Conservation (phyloP, 2,113 vertebrate species). For the Toxostoma redivivum region DNA sequence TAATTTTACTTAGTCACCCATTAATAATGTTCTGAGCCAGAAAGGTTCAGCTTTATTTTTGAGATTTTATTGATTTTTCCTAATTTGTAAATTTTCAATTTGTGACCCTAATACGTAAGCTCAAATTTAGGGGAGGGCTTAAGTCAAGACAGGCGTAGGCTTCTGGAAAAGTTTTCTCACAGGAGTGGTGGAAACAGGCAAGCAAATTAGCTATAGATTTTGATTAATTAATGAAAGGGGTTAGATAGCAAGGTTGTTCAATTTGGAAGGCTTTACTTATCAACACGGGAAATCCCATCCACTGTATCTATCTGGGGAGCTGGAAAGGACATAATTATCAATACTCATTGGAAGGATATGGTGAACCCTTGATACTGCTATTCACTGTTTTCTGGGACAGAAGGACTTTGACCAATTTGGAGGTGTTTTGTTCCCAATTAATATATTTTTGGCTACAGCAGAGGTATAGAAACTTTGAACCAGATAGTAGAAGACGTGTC, state of each 20-base stretch:
- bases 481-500: background rate
- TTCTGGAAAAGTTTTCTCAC: background rate
- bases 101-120: background rate
- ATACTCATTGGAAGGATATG: background rate
- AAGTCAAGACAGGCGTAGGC: background rate
- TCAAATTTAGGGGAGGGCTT: background rate
- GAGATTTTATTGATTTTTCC: background rate
- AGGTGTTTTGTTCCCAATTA: background rate
- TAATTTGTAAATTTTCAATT: background rate
- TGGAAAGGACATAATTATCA: background rate
- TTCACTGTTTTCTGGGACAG: background rate
- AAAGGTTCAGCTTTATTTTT: background rate
- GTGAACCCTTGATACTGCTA: background rate
- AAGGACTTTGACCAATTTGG: background rate
- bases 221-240: background rate
- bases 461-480: conserved; percentile 1
- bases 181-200: background rate
- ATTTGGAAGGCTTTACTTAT: background rate
- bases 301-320: background rate
- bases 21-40: background rate
- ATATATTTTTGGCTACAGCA: background rate
- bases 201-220: background rate
- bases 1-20: background rate
- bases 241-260: background rate
- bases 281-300: background rate